Evolutionary conservation across 2,888 invertebrate genomes (phyloP).

Genomic region (Dendrolimus houi): DNA sequence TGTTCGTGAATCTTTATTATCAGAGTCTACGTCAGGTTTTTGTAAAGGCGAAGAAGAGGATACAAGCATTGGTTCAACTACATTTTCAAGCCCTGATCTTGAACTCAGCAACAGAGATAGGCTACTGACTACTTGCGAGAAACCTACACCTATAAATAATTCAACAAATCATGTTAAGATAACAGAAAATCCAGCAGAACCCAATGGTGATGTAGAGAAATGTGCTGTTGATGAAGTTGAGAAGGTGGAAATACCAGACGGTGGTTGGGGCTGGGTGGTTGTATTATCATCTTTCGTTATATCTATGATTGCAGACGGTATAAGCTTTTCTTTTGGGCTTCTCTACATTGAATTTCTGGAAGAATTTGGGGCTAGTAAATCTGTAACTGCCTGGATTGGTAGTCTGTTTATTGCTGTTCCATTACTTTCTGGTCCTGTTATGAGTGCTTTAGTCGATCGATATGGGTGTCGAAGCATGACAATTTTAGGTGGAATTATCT

Average conservation of each 20-base stretch:
- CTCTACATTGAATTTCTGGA: constrained; percentile 89
- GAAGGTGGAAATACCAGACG: constrained; percentile 79
- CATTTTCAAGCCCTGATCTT: constrained; percentile 58
- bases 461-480: constrained; percentile 90
- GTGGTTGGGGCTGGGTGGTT: constrained; percentile 94
- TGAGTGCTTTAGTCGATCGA: constrained; percentile 89
- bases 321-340: constrained; percentile 94
- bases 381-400: constrained; percentile 93
- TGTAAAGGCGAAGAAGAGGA: constrained; percentile 60
- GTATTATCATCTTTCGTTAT: constrained; percentile 90
- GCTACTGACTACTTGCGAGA: constrained; percentile 12
- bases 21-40: constrained; percentile 69
- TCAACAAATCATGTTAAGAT: constrained; percentile 23
- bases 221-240: constrained; percentile 17
- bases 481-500: constrained; percentile 83
- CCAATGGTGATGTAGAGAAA: constrained; percentile 20
- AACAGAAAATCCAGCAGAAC: constrained; percentile 28
- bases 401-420: constrained; percentile 94
- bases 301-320: constrained; percentile 94
- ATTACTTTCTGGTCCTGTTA: constrained; percentile 87
- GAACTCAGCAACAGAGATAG: constrained; percentile 42
- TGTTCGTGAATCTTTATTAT: constrained; percentile 53
- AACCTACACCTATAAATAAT: constrained; percentile 9
- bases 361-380: constrained; percentile 87
- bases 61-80: constrained; percentile 39